phyloP scores from a whole-genome alignment of 1,140 invertebrate species.

The Aphis craccivora region DNA sequence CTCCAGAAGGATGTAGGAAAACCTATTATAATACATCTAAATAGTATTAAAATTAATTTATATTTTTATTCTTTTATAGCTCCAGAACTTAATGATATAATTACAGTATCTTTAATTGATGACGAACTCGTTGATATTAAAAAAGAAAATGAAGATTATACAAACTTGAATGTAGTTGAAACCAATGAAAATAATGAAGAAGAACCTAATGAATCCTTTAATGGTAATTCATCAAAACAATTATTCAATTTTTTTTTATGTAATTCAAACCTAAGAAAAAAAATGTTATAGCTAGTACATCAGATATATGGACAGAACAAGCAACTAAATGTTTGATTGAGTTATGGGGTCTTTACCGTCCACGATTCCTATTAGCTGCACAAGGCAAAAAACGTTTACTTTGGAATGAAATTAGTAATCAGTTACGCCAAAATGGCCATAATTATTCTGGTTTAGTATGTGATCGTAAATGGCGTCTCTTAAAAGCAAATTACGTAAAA shows the following conservation, averaged over 20 bases:
- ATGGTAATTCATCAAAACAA: neutral
- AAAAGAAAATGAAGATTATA: constrained; percentile 26
- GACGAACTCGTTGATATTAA: neutral
- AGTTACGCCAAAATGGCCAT: constrained; percentile 15
- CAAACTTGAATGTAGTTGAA: neutral
- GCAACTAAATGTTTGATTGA: constrained; percentile 46
- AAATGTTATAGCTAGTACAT: neutral
- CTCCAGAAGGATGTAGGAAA: neutral
- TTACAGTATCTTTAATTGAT: constrained; percentile 33
- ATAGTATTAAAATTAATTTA: neutral
- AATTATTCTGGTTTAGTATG: constrained; percentile 42
- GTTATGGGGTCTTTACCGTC: constrained; percentile 40
- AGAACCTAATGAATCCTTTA: neutral
- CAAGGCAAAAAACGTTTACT: constrained; percentile 51
- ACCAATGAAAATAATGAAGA: constrained; percentile 4
- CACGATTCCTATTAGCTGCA: constrained; percentile 21
- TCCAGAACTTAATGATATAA: constrained; percentile 19
- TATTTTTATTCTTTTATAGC: neutral
- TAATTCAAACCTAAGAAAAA: neutral
- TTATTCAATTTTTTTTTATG: neutral
- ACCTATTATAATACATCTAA: neutral
- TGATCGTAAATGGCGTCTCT: constrained; percentile 53
- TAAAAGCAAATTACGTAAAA: constrained; percentile 48
- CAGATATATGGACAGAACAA: constrained; percentile 39
- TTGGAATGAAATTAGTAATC: constrained; percentile 45